Evolutionary conservation across 2,797 vertebrate species (phyloP), one percentile per base, ranked within the genome.

Genomic region (Ataeniobius toweri): DNA sequence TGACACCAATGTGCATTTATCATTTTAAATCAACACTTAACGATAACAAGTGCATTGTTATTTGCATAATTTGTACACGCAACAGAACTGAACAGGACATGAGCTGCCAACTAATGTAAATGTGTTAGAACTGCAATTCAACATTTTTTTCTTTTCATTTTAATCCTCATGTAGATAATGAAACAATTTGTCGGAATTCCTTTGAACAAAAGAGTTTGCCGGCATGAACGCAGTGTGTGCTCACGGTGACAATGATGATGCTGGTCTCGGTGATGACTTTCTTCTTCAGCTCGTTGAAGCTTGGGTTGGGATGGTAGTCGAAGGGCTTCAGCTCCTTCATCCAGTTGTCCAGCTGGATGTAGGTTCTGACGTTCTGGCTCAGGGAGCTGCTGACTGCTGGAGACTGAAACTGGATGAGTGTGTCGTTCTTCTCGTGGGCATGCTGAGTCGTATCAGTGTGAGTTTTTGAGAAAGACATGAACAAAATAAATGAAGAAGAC

Each of bases 271-370:
- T 97, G 94, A 98, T 97, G 83, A 97, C 89, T 0, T 95, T 97
- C 75, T 97, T 97, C 0, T 92, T 94, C 87, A 98, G 94, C 24
- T 94, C 83, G 81, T 97, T 91, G 85, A 99, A 99, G 67, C 81
- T 92, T 50, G 98, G 98, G 88, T 99, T 91, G 0, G 95, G 88
- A 77, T 97, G 93, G 59, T 99, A 99, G 56, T 95, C 93, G 22
- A 99, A 99, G 28, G 95, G 91, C 83, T 94, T 95, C 24, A 97
- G 95, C 58, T 95, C 94, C 70, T 91, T 91, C 1, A 76, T 67
- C 69, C 92, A 94, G 86, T 96, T 96, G 80, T 99, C 98, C 91
- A 99, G 96, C 76, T 95, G 91, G 78, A 99, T 91, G 89, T 91
- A 88, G 0, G 91, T 95, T 1, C 85, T 95, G 59, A 97, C 94